Evolutionary conservation across 2,888 invertebrate species (phyloP).

Genomic region (Ecliptopera silaceata): DNA sequence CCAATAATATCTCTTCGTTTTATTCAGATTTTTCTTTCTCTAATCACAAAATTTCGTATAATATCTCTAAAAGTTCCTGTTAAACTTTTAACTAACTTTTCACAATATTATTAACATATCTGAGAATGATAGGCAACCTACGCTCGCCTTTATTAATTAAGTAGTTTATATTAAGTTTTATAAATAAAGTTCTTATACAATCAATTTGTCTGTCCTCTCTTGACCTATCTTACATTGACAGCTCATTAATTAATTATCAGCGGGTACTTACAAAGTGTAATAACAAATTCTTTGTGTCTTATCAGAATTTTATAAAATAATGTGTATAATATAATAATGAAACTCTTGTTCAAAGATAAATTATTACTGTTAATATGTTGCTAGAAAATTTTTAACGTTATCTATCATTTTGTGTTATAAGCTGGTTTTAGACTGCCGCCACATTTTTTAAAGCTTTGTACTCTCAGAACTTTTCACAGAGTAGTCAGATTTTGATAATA

Average conservation of each 20-base stretch:
- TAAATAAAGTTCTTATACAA: no score
- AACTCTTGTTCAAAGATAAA: not conserved
- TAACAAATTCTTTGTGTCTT: conserved; percentile 6
- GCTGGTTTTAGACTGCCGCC: no score
- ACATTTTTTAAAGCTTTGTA: not conserved
- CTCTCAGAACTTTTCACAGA: no score
- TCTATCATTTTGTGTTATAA: not conserved
- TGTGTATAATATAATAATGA: not conserved
- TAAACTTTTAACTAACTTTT: no score
- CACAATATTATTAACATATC: no score
- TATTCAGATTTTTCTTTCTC: no score
- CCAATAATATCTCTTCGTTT: no score
- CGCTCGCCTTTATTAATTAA: not conserved
- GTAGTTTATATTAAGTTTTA: not conserved
- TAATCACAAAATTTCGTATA: no score
- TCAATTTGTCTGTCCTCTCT: conserved; percentile 2
- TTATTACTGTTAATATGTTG: not conserved
- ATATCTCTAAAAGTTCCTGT: no score
- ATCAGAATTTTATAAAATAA: not conserved
- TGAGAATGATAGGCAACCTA: no score
- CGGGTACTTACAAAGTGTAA: not conserved
- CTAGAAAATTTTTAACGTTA: not conserved
- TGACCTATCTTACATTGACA: conserved; percentile 4
- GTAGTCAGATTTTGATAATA: no score
- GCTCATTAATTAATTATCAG: not conserved